phyloP scores from a whole-genome alignment of 2,113 vertebrate genomes.

The Meriones unguiculatus region DNA sequence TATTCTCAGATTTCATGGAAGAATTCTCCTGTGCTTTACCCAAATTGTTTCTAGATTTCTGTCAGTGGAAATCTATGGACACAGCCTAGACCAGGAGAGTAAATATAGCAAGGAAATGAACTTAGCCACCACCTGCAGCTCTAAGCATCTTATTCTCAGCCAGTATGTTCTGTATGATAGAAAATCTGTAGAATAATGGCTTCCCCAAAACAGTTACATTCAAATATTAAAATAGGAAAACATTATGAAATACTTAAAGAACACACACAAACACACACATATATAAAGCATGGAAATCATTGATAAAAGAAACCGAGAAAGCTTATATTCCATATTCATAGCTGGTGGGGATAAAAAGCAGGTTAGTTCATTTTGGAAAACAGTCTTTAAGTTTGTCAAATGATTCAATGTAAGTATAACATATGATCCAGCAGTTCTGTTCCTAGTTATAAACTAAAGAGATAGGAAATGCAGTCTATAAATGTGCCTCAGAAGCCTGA shows the following conservation, averaged over 20 bases:
- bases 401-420: neutral
- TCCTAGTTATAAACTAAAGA: neutral
- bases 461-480: neutral
- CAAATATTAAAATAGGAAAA: neutral
- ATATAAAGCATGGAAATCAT: neutral
- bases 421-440: neutral
- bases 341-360: neutral
- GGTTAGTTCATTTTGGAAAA: neutral
- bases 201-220: neutral
- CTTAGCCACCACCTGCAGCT: rapidly evolving
- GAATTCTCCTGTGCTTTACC: neutral
- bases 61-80: neutral
- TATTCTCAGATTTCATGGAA: neutral
- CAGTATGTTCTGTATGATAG: neutral
- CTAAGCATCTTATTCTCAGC: neutral
- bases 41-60: neutral
- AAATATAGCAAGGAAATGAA: neutral
- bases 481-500: neutral
- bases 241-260: neutral
- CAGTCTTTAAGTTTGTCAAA: neutral
- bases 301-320: neutral
- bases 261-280: neutral
- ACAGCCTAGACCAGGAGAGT: neutral
- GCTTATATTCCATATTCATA: neutral
- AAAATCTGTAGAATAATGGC: neutral